Base-by-base conservation (phyloP, 2,113 vertebrate species). In the Brienomyrus longianalis region DNA sequence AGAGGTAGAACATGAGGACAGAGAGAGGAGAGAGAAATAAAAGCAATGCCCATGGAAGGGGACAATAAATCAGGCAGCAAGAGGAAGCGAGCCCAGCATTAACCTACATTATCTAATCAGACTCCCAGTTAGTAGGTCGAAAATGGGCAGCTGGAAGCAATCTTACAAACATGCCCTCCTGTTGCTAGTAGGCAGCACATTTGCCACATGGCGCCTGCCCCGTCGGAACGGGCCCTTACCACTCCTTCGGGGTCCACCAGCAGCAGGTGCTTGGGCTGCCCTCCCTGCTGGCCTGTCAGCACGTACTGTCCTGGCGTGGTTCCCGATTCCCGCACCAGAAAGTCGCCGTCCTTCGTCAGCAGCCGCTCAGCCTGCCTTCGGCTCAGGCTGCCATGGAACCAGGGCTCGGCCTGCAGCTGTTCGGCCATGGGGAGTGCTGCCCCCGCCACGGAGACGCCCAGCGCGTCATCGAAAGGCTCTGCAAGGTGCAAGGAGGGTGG, bases 221-320 rank as follows among this genome's bases (percentile, higher is more conserved):
- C 10, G 9, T 4, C 27, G 9, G 9, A 31, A 70, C n/a, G n/a
- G 3, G 45, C 1, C 94, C 96, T 95, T 93, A 99, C 98, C 98
- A 99, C 98, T 93, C 98, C 98, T 93, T 99, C 98, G 0, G 98
- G 98, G 92, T 99, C 98, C 0, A 99, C 98, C 0, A 99, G 96
- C 1, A 99, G 97, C 92, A 99, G 94, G 91, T 99, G 98, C 92
- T 99, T 99, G 91, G 98, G 95, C 92, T 98, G 98, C 43, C 98
- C 97, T 0, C 97, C 97, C 94, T 99, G 98, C 92, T 99, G 92
- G 7, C 98, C 98, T 0, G 98, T 99, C 90, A 99, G 97, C 89
- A 99, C 98, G 0, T 99, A 99, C 94, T 99, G 98, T 83, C 98
- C 98, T 0, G 97, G 97, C 0, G 98, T 99, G 90, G 98, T 99